Percentiles rank a stretch among this genome's conserved stretches.
Evolutionary conservation across 2,888 invertebrate species (phyloP).

Genomic region (Nomada hirtipes): DNA sequence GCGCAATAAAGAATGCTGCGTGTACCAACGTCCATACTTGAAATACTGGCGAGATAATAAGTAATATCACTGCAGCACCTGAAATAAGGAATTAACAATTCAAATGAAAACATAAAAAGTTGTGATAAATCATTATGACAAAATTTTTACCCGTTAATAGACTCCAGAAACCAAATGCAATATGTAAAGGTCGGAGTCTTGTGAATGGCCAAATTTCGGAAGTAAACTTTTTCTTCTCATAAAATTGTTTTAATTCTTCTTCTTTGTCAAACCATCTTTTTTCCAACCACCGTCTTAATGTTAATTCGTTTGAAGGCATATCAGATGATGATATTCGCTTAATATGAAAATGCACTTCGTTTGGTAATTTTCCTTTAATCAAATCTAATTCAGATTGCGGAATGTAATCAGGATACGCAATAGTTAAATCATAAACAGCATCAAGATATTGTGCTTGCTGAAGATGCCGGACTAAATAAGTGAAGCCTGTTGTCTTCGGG

Average conservation of each 20-base stretch:
- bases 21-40: slow-evolving; percentile 79
- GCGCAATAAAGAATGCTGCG: slow-evolving; percentile 75
- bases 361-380: slow-evolving; percentile 89
- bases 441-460: slow-evolving; percentile 87
- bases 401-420: slow-evolving; percentile 91
- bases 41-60: slow-evolving; percentile 79
- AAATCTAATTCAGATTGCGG: slow-evolving; percentile 92
- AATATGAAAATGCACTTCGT: slow-evolving; percentile 91
- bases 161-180: slow-evolving; percentile 89
- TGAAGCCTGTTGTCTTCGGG: slow-evolving; percentile 94
- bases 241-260: slow-evolving; percentile 86
- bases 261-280: slow-evolving; percentile 89
- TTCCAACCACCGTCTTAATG: slow-evolving; percentile 88
- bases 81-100: slow-evolving; percentile 32
- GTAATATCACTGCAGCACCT: slow-evolving; percentile 76
- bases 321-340: slow-evolving; percentile 87
- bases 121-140: not conserved
- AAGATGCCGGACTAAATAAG: slow-evolving; percentile 86
- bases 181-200: slow-evolving; percentile 83
- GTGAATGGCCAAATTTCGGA: slow-evolving; percentile 81
- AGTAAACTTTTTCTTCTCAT: slow-evolving; percentile 85
- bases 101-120: not conserved
- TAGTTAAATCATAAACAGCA: slow-evolving; percentile 93
- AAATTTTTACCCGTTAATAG: slow-evolving; percentile 80
- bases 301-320: slow-evolving; percentile 87